Percentiles rank a stretch among this genome's conserved stretches.
phyloP scores from a whole-genome alignment of 2,797 vertebrate species.

The Holocentrus rufus region DNA sequence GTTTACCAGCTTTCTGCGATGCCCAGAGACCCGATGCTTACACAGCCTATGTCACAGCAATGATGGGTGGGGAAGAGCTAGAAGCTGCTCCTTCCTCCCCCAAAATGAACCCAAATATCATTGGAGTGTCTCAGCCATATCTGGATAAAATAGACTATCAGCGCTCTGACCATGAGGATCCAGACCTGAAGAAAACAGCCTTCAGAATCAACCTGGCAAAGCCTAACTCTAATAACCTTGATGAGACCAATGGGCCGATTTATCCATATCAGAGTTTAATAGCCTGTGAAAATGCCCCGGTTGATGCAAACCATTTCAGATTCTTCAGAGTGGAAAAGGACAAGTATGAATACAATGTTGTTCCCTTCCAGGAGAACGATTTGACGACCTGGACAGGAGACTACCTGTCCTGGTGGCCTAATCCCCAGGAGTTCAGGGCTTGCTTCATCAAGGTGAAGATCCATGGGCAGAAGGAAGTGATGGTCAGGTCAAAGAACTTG shows the following conservation, averaged over 20 bases:
- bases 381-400: constrained; percentile 93
- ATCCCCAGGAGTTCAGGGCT: constrained; percentile 97
- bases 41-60: constrained; percentile 91
- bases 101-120: constrained; percentile 85
- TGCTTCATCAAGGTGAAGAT: constrained; percentile 95
- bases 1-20: constrained; percentile 96
- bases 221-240: constrained; percentile 87
- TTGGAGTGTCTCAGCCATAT: constrained; percentile 94
- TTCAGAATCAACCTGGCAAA: constrained; percentile 93
- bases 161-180: constrained; percentile 91
- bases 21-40: constrained; percentile 87
- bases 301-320: constrained; percentile 90
- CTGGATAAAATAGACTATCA: constrained; percentile 91
- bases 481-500: constrained; percentile 89
- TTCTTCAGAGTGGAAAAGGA: constrained; percentile 96
- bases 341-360: constrained; percentile 95
- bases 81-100: constrained; percentile 93
- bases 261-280: constrained; percentile 90
- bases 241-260: constrained; percentile 91
- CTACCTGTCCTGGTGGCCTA: constrained; percentile 98
- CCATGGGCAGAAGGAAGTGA: constrained; percentile 91
- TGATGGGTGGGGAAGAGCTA: constrained; percentile 93
- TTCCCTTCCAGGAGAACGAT: constrained; percentile 92
- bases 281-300: constrained; percentile 88
- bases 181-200: constrained; percentile 90